Evolutionary conservation across 2,888 invertebrate genomes (phyloP).

Genomic region (Cryptocephalus moraei): DNA sequence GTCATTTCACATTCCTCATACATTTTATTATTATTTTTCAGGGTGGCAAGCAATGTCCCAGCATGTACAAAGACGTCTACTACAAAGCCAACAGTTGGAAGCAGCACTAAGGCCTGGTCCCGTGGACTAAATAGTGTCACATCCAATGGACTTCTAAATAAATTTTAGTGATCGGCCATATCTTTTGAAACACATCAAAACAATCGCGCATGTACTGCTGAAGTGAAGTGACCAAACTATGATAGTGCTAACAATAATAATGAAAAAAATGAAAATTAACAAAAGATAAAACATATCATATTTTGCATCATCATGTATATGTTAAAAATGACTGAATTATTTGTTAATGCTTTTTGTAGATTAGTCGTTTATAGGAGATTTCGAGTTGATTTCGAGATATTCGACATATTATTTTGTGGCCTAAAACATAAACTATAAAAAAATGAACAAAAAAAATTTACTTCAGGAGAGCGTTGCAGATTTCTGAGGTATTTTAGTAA

Average conservation of each 20-base stretch:
- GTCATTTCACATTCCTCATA: no score
- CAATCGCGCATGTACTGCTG: not conserved
- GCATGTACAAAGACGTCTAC: conserved; percentile 86
- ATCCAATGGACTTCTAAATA: conserved; percentile 5
- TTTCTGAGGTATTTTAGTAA: conserved; percentile 14
- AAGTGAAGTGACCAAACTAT: conserved; percentile 24
- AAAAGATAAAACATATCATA: conserved; percentile 30
- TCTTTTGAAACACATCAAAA: conserved; percentile 1
- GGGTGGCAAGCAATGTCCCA: conserved; percentile 77
- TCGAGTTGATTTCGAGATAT: no score
- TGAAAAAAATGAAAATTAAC: conserved; percentile 12
- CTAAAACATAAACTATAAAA: conserved; percentile 3
- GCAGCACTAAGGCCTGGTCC: conserved; percentile 45
- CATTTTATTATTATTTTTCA: conserved; percentile 40
- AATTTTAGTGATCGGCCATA: conserved; percentile 9
- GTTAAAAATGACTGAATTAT: conserved; percentile 10
- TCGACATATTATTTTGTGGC: conserved; percentile 8
- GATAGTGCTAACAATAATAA: conserved; percentile 19
- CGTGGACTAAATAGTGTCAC: conserved; percentile 6
- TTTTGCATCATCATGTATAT: conserved; percentile 25
- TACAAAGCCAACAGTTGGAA: conserved; percentile 90
- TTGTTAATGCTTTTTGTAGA: conserved; percentile 2
- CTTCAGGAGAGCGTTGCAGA: no score
- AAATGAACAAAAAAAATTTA: conserved; percentile 2
- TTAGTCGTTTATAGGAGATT: no score